Evolutionary conservation across 2,888 invertebrate genomes (phyloP), one percentile per base, ranked within the genome.

Genomic region (Hyles lineata): DNA sequence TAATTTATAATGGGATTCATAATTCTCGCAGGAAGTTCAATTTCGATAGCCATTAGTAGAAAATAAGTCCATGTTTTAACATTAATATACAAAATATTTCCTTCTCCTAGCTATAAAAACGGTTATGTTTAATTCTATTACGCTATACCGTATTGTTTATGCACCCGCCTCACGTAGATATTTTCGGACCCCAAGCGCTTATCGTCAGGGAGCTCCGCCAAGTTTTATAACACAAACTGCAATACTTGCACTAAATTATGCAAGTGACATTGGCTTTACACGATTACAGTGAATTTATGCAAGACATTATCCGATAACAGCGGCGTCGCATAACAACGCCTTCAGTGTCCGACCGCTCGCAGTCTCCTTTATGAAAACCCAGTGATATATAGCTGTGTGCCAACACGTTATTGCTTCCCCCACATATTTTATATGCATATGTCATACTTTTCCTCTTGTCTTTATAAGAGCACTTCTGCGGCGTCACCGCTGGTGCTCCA

Each of bases 281-380:
- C 89, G 92, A 92, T 93, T 92, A 92, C 84, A 89, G 88, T 88
- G 88, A 94, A 93, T 93, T 92, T 92, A 94, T 94, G 92, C 92
- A 91, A 93, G 93, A 92, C 91, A 92, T 94, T 93, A 93, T 91
- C 90, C 89, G 87, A 91, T 90, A 91, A 91, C 89, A 89, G 87
- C 87, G 87, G 87, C 88, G 90, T 90, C 88, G 92, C 91, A 92
- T 92, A 93, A 93, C 91, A 92, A 89, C 93, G 92, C 92, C 92
- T 91, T 90, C 89, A 87, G 91, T 90, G 93, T 92, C 93, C 92
- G 85, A 92, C 77, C 78, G 83, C 82, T 80, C 84, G 85, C 84
- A 85, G 87, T 85, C 87, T 89, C 90, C 89, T 89, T 90, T 93
- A 93, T 92, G 92, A 92, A 92, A 90, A 87, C 89, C 87, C 88